Evolutionary conservation across 2,797 vertebrate genomes (phyloP).

Genomic region (Falco rusticolus): DNA sequence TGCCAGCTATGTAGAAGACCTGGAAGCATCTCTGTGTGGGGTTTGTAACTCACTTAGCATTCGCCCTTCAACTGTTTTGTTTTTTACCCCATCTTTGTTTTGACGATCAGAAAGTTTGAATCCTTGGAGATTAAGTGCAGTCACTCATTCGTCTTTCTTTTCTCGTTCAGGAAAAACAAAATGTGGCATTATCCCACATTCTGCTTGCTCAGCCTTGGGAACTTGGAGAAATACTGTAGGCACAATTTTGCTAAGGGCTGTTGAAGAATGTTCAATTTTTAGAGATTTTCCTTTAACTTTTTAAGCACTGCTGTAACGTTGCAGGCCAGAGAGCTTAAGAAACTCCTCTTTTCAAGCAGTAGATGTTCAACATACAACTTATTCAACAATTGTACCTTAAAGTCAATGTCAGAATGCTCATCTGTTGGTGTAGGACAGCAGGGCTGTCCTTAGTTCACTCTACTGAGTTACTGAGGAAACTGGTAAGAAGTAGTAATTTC

Average conservation of each 20-base stretch:
- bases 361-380: neutral
- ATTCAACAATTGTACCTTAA: neutral
- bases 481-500: neutral
- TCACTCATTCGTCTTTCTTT: neutral
- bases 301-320: fast-evolving
- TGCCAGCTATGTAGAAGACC: neutral
- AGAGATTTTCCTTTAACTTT: neutral
- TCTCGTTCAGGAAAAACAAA: neutral
- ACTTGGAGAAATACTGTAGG: neutral
- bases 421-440: neutral
- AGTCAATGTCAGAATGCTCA: neutral
- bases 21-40: neutral
- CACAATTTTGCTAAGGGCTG: neutral
- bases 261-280: neutral
- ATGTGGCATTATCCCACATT: no score
- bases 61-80: neutral
- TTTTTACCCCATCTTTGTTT: neutral
- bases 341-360: neutral
- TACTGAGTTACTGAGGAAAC: neutral
- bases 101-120: neutral
- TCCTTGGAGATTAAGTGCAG: neutral
- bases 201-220: neutral
- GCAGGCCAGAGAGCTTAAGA: neutral
- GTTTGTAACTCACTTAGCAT: neutral
- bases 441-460: neutral